phyloP scores from a whole-genome alignment of 2,797 vertebrate species.

The Alosa sapidissima region DNA sequence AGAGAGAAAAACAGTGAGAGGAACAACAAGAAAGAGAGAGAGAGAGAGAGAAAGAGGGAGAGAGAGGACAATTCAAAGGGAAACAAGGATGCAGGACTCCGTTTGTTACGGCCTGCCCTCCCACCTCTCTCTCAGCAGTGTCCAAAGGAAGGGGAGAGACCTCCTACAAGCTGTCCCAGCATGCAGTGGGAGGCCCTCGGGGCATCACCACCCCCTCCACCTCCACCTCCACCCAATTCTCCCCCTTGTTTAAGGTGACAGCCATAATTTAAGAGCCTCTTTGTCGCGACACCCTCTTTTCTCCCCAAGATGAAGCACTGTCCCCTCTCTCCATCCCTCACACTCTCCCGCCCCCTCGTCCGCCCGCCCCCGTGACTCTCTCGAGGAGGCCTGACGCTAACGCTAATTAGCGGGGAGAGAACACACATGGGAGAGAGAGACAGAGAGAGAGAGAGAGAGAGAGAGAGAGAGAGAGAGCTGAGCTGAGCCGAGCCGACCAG shows the following conservation, averaged over 20 bases:
- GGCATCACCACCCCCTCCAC: constrained; percentile 3
- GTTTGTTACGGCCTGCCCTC: constrained; percentile 50
- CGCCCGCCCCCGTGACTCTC: constrained; percentile 36
- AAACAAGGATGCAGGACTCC: constrained; percentile 27
- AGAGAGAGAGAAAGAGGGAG: neutral
- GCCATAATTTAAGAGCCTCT: constrained; percentile 69
- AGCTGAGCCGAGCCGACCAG: constrained; percentile 48
- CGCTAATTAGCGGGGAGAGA: constrained; percentile 73
- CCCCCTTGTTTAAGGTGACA: constrained; percentile 66
- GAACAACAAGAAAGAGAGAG: neutral
- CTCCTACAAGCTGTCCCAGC: constrained; percentile 49
- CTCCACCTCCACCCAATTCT: neutral
- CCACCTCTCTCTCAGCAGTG: constrained; percentile 16
- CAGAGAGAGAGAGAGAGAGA: neutral
- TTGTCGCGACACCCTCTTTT: constrained; percentile 66
- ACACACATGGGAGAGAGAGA: constrained; percentile 66
- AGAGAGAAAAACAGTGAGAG: constrained; percentile 20
- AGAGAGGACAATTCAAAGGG: constrained; percentile 14
- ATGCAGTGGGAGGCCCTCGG: constrained; percentile 35
- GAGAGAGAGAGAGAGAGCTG: neutral
- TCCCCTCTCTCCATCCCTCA: constrained; percentile 53
- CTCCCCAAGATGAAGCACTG: constrained; percentile 67
- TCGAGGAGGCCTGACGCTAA: constrained; percentile 30
- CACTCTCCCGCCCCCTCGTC: neutral
- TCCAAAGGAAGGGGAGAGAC: constrained; percentile 45